Conservation (phyloP, 2,888 invertebrate species). For the Ariolimax columbianus region DNA sequence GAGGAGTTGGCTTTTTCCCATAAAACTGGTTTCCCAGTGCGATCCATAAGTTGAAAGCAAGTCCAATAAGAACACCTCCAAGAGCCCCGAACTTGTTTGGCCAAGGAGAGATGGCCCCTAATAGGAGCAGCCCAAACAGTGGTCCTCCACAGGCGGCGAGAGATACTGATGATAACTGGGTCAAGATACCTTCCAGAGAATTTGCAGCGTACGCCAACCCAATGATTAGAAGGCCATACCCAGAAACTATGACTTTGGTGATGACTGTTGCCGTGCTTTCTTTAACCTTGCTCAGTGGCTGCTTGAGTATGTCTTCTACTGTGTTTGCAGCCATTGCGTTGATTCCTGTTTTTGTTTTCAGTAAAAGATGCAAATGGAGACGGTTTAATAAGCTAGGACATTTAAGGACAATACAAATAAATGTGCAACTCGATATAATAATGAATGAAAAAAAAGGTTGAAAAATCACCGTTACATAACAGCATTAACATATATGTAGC, state of each 20-base stretch:
- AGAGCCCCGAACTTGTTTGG: conserved; percentile 48
- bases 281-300: conserved; percentile 41
- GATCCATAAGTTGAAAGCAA: conserved; percentile 40
- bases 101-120: conserved; percentile 60
- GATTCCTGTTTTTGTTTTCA: no score
- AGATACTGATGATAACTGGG: conserved; percentile 59
- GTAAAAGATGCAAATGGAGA: no score
- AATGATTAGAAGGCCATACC: conserved; percentile 58
- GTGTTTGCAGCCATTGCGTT: conserved; percentile 65
- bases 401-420: no score
- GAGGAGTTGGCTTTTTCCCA: not conserved
- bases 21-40: conserved; percentile 39
- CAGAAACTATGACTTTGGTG: conserved; percentile 59
- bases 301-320: conserved; percentile 60
- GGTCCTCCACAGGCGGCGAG: conserved; percentile 63
- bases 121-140: conserved; percentile 60
- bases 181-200: conserved; percentile 57
- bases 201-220: conserved; percentile 58
- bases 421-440: no score
- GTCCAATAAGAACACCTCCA: conserved; percentile 26
- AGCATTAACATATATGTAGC: no score
- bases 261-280: conserved; percentile 58
- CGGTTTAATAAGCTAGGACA: no score
- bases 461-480: no score
- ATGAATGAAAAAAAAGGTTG: no score